Percentiles rank a stretch among this genome's conserved stretches.
Conservation (phyloP, 2,113 vertebrate genomes). For the Tragelaphus strepsiceros region DNA sequence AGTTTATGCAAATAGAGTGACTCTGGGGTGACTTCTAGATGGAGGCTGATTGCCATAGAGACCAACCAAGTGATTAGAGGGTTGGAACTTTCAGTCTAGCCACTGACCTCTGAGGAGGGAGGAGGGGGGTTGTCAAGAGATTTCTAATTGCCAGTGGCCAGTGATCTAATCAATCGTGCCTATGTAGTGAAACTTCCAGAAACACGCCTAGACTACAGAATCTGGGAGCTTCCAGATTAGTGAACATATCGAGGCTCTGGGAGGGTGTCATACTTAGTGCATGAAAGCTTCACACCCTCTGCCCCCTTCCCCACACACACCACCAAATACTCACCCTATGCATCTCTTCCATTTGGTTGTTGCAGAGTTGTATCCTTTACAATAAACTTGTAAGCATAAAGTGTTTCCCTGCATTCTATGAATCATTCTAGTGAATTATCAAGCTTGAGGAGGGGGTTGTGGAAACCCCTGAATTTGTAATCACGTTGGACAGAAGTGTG, state of each 20-base stretch:
- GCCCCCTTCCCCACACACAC: accelerated
- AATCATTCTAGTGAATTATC: not conserved
- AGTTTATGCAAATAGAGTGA: not conserved
- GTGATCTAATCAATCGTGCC: not conserved
- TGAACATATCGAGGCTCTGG: not conserved
- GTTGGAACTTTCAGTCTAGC: not conserved
- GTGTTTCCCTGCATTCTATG: not conserved
- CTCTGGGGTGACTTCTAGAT: not conserved
- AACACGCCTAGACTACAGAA: not conserved
- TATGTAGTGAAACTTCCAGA: not conserved
- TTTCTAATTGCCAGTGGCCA: not conserved
- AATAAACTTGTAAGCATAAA: not conserved
- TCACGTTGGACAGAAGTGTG: not conserved
- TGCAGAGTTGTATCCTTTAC: not conserved
- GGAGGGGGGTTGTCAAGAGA: not conserved
- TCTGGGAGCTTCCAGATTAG: not conserved
- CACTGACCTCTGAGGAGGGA: not conserved
- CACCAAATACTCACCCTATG: too few species aligned
- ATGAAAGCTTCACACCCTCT: not conserved
- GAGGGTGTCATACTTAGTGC: not conserved
- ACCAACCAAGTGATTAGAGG: not conserved
- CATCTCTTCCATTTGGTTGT: not conserved
- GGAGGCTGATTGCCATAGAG: not conserved
- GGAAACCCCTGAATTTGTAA: not conserved
- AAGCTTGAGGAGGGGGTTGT: not conserved